Evolutionary conservation across 2,113 vertebrate genomes (phyloP), one percentile per base, ranked within the genome.

Genomic region (Neopipo cinnamomea): DNA sequence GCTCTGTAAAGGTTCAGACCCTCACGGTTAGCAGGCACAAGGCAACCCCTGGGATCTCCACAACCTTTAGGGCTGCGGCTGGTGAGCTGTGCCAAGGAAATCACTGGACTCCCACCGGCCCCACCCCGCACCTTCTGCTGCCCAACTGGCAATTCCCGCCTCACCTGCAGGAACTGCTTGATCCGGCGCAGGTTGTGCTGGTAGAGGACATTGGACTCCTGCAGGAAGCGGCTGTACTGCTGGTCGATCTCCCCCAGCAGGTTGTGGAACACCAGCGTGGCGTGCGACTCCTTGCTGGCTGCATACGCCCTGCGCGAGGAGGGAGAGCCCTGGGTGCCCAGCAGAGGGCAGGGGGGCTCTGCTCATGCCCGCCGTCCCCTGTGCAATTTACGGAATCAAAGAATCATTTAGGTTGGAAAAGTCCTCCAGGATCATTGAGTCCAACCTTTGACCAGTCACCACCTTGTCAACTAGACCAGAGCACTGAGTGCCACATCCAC

Each of bases 221-320:
- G 99, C 67, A 99, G 98, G 91, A 99, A 99, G 88, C 99, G 99
- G 97, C 99, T 99, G 85, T 99, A 99, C 95, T 99, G 99, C 98
- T 99, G 99, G 97, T 99, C 99, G 4, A 99, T 99, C 98, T 99
- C 99, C 14, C 99, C 99, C 93, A 99, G 95, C 75, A 99, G 99
- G 97, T 99, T 99, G 97, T 99, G 99, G 95, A 99, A 99, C 78
- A 99, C 99, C 98, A 99, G 96, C 0, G 99, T 99, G 78, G 99
- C 99, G 0, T 99, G 99, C 0, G 99, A 99, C 93, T 99, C 99
- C 96, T 99, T 99, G 96, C 99, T 99, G 96, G 99, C 99, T 2
- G 99, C 99, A 0, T 99, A 99, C 0, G 99, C 99, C 99, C 99
- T 99, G 87, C 1, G 6, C 4, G 2, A 67, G 56, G 68, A 67